phyloP scores from a whole-genome alignment of 2,113 vertebrate genomes.

The Recurvirostra avosetta region DNA sequence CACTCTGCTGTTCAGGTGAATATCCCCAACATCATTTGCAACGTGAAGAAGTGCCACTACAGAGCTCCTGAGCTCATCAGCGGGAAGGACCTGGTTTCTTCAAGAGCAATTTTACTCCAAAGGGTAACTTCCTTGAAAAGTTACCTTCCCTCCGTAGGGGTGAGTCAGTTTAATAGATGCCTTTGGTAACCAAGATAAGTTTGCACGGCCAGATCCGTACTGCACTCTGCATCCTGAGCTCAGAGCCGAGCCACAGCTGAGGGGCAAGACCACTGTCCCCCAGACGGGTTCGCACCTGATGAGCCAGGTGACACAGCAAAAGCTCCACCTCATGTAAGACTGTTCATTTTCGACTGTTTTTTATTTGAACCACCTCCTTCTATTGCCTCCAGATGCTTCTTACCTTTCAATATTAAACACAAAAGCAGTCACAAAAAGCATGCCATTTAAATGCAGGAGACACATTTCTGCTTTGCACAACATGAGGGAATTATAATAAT shows the following conservation, averaged over 20 bases:
- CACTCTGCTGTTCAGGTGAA: background rate
- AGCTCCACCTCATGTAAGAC: background rate
- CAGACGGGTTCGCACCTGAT: accelerated
- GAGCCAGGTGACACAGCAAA: background rate
- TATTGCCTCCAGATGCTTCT: background rate
- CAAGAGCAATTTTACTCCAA: background rate
- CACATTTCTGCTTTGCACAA: background rate
- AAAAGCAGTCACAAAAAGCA: background rate
- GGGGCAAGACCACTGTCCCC: background rate
- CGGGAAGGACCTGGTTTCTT: background rate
- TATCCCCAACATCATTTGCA: background rate
- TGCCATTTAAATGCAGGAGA: background rate
- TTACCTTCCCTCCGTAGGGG: background rate
- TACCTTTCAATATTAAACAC: background rate
- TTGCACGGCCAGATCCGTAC: background rate
- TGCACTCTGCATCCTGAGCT: background rate
- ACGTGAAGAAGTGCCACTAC: background rate
- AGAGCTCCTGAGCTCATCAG: background rate
- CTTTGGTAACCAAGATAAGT: background rate
- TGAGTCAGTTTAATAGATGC: background rate
- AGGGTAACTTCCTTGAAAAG: background rate
- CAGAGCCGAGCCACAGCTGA: background rate
- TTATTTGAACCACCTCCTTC: background rate
- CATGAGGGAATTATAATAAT: background rate
- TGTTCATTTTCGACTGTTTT: background rate